A percentile compares a stretch with the other conserved stretches of the same genome.
Evolutionary conservation across 2,797 vertebrate species (phyloP).

Genomic region (Sebastes variabilis): DNA sequence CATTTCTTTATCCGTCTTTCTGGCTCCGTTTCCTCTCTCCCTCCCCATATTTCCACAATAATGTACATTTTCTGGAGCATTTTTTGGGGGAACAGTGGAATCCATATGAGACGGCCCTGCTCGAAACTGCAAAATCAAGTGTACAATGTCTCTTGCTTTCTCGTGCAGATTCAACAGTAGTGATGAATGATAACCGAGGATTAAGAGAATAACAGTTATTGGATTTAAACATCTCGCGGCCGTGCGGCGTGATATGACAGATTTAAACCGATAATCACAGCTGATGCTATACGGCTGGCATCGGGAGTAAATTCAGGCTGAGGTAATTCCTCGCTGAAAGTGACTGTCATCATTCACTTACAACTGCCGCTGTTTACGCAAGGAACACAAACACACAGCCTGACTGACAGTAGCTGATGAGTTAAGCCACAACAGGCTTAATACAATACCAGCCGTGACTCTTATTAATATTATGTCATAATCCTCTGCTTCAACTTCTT

Average conservation of each 20-base stretch:
- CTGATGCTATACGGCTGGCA: slow-evolving; percentile 17
- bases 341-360: slow-evolving; percentile 70
- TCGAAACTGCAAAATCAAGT: neutral
- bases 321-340: slow-evolving; percentile 58
- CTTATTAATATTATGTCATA: neutral
- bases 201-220: slow-evolving; percentile 41
- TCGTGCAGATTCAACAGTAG: neutral
- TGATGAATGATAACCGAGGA: slow-evolving; percentile 19
- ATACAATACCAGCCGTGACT: neutral
- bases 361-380: slow-evolving; percentile 48
- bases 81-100: neutral
- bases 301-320: slow-evolving; percentile 23
- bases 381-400: slow-evolving; percentile 54
- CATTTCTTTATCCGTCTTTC: neutral
- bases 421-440: slow-evolving; percentile 1
- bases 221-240: slow-evolving; percentile 36
- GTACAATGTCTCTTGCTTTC: neutral
- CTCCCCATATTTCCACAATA: neutral
- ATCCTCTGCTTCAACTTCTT: neutral
- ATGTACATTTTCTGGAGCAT: neutral
- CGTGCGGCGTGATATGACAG: slow-evolving; percentile 15
- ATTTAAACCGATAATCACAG: slow-evolving; percentile 37
- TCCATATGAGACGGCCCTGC: neutral
- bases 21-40: neutral
- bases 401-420: slow-evolving; percentile 48